A percentile compares a stretch with the other conserved stretches of the same genome.
These are phyloP conservation scores for Eurois occulta DNA, from an alignment of 2,888 invertebrate genomes.

Conservation along the genomic window DNA sequence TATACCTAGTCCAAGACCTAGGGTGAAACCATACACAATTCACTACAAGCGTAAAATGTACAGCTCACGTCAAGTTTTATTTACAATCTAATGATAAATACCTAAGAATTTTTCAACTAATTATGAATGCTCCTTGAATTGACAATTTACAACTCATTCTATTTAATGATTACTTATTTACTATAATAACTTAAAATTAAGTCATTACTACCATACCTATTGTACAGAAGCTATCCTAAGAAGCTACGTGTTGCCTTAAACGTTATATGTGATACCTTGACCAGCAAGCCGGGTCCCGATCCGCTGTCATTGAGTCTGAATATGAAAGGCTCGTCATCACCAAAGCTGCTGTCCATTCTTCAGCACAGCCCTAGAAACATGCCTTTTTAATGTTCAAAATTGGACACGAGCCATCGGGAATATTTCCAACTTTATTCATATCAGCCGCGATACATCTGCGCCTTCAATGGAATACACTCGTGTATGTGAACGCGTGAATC, in stretches of 20 bases:
- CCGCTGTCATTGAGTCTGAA: slow-evolving; percentile 94
- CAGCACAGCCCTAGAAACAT: slow-evolving; percentile 58
- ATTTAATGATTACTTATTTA: slow-evolving; percentile 29
- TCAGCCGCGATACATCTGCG: slow-evolving; percentile 54
- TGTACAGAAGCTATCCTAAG: slow-evolving; percentile 1
- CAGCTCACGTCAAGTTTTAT: slow-evolving; percentile 30
- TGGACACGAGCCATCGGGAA: slow-evolving; percentile 40
- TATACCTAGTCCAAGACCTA: not conserved
- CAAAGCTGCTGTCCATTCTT: slow-evolving; percentile 84
- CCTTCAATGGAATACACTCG: slow-evolving; percentile 58
- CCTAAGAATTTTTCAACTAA: slow-evolving; percentile 1
- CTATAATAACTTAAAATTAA: slow-evolving; percentile 3
- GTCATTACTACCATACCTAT: slow-evolving; percentile 5
- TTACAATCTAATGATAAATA: slow-evolving; percentile 15
- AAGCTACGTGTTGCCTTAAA: slow-evolving; percentile 15
- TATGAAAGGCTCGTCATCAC: slow-evolving; percentile 93
- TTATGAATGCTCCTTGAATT: slow-evolving; percentile 24
- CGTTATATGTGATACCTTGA: slow-evolving; percentile 90
- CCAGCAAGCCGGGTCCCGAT: slow-evolving; percentile 93
- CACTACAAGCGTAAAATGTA: not conserved
- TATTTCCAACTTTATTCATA: slow-evolving; percentile 47
- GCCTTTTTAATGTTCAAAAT: slow-evolving; percentile 45
- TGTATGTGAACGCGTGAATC: slow-evolving; percentile 73
- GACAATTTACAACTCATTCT: slow-evolving; percentile 22
- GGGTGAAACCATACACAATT: not conserved